Conservation (phyloP, 2,888 invertebrate genomes). For the Chrysina gloriosa region DNA sequence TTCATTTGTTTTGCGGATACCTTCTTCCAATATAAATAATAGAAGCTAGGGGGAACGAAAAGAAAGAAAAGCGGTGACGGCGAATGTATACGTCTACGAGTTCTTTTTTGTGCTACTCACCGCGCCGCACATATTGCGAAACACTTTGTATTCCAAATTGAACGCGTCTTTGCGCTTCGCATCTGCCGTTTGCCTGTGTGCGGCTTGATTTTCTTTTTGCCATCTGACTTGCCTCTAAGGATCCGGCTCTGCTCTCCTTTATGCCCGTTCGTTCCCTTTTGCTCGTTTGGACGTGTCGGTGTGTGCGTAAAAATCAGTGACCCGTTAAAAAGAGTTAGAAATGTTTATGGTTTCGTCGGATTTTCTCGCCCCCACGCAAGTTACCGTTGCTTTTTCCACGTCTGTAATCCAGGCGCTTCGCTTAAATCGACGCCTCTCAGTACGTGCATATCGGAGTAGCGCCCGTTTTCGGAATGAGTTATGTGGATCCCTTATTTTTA, state of each 20-base stretch:
- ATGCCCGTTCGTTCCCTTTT: neutral
- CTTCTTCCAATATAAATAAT: constrained; percentile 11
- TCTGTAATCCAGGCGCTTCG: constrained; percentile 19
- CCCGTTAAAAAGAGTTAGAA: constrained; percentile 35
- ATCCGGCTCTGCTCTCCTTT: neutral
- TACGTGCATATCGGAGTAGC: constrained; percentile 16
- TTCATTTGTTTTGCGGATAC: constrained; percentile 11
- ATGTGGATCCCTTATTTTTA: constrained; percentile 4
- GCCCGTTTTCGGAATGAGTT: neutral
- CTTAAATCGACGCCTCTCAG: constrained; percentile 4
- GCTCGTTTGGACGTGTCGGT: neutral
- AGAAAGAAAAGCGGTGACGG: neutral
- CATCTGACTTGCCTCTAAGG: constrained; percentile 6
- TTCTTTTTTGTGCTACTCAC: neutral
- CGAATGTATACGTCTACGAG: neutral
- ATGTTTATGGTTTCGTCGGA: constrained; percentile 28
- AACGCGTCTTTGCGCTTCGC: neutral
- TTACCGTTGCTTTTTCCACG: constrained; percentile 5
- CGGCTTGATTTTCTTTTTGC: constrained; percentile 22
- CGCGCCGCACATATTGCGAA: neutral
- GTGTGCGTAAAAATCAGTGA: constrained; percentile 31
- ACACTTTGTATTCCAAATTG: constrained; percentile 27
- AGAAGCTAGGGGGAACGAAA: neutral
- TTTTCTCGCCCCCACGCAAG: constrained; percentile 6
- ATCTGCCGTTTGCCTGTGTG: neutral